A percentile compares a stretch with the other conserved stretches of the same genome.
Evolutionary conservation across 64 coral and sea anemone genomes (phyloP).

Genomic region (Montipora sp.): DNA sequence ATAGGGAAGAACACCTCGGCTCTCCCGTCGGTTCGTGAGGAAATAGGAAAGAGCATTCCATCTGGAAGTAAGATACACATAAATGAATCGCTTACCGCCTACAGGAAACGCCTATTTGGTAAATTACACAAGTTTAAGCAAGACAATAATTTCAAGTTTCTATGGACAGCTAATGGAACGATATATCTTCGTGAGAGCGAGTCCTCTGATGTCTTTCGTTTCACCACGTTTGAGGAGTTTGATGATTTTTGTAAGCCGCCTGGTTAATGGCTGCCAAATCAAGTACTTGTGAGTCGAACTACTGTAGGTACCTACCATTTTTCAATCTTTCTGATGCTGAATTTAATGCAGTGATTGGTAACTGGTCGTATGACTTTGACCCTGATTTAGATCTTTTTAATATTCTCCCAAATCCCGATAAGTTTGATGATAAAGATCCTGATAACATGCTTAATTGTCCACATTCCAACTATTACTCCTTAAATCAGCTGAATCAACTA

Average conservation of each 20-base stretch:
- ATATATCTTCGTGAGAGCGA: slow-evolving; percentile 35
- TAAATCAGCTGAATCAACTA: slow-evolving; percentile 9
- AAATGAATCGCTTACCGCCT: slow-evolving; percentile 61
- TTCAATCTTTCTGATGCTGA: not conserved
- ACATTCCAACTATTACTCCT: not conserved
- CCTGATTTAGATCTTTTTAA: slow-evolving; percentile 18
- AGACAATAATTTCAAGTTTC: slow-evolving; percentile 42
- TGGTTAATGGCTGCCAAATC: slow-evolving; percentile 24
- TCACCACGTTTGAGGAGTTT: slow-evolving; percentile 46
- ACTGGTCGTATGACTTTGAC: slow-evolving; percentile 7
- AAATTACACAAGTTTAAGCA: slow-evolving; percentile 9
- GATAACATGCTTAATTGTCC: too few species aligned
- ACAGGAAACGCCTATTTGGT: slow-evolving; percentile 47
- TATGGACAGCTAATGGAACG: slow-evolving; percentile 46
- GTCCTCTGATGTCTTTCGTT: not conserved
- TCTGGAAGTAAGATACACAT: slow-evolving; percentile 12
- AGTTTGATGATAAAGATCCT: not conserved
- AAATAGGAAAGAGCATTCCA: not conserved
- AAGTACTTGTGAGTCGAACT: slow-evolving; percentile 22
- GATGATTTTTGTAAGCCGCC: slow-evolving; percentile 43
- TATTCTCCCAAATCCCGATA: slow-evolving; percentile 19
- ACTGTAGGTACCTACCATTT: not conserved
- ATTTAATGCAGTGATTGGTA: not conserved
- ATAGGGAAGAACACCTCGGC: slow-evolving; percentile 15
- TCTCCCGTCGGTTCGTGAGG: not conserved